phyloP scores from a whole-genome alignment of 2,888 invertebrate species.

The Sceliomorpha sp. region DNA sequence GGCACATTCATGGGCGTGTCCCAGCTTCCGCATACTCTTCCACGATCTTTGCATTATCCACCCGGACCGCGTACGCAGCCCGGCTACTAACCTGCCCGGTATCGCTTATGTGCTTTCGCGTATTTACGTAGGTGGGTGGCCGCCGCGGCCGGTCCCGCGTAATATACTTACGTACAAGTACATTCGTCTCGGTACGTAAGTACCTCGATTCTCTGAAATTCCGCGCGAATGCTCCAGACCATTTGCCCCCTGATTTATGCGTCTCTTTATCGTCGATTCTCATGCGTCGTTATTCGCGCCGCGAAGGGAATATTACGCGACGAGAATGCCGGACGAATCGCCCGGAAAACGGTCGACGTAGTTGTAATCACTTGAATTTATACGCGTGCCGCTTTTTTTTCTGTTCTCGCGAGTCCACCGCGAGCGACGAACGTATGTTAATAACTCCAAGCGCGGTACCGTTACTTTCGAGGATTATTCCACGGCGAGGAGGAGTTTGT shows the following conservation, averaged over 20 bases:
- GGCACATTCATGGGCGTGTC: constrained; percentile 68
- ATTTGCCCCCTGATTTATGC: constrained; percentile 53
- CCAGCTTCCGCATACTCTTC: constrained; percentile 71
- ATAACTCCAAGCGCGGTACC: constrained; percentile 28
- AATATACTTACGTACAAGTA: constrained; percentile 44
- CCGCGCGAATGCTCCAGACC: constrained; percentile 46
- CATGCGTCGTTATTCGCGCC: constrained; percentile 45
- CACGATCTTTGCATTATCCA: constrained; percentile 61
- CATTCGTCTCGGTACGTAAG: constrained; percentile 40
- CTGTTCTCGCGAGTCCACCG: constrained; percentile 12
- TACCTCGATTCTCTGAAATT: constrained; percentile 48
- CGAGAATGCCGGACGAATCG: constrained; percentile 38
- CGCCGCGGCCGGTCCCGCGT: too few relatives aligned
- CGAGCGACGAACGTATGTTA: constrained; percentile 36
- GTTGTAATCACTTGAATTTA: constrained; percentile 43
- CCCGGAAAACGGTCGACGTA: constrained; percentile 29
- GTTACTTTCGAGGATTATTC: constrained; percentile 16
- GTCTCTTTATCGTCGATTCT: constrained; percentile 50
- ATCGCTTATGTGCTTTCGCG: constrained; percentile 28
- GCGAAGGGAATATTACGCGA: constrained; percentile 42
- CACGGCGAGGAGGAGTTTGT: constrained; percentile 6
- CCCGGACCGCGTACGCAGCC: constrained; percentile 39
- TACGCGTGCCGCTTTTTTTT: constrained; percentile 21
- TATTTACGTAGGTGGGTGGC: constrained; percentile 49
- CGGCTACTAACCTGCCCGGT: constrained; percentile 48